phyloP scores from a whole-genome alignment of 2,797 vertebrate species.

The Apodemus agrarius region DNA sequence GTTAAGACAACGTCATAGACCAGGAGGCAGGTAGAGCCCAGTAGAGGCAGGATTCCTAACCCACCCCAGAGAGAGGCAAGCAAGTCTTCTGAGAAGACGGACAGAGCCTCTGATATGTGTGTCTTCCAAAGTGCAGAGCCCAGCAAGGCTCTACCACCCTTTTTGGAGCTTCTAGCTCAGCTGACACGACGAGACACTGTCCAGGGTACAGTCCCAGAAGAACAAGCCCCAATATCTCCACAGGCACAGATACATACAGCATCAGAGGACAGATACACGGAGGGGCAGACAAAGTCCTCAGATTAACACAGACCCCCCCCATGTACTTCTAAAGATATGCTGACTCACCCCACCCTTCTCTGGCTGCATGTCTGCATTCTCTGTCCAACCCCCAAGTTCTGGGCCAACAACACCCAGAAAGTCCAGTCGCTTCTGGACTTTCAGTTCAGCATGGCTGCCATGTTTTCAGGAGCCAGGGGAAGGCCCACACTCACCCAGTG shows the following conservation, averaged over 20 bases:
- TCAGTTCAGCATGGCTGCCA: neutral
- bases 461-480: neutral
- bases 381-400: neutral
- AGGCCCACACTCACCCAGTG: slow-evolving; percentile 87
- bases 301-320: neutral
- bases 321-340: neutral
- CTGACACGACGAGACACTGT: neutral
- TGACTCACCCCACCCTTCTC: neutral
- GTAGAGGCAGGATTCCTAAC: neutral
- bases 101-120: neutral
- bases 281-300: slow-evolving; percentile 1
- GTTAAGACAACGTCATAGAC: neutral
- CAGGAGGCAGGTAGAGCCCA: neutral
- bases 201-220: neutral
- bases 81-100: neutral
- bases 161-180: neutral
- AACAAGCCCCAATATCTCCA: neutral
- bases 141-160: neutral
- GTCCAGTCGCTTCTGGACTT: neutral
- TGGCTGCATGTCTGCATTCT: neutral
- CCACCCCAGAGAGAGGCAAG: neutral
- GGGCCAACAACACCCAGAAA: neutral
- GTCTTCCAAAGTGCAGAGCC: neutral
- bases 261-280: neutral
- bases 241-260: neutral